Evolutionary conservation across 2,113 vertebrate genomes (phyloP).

Genomic region (Ploceus nigricollis): DNA sequence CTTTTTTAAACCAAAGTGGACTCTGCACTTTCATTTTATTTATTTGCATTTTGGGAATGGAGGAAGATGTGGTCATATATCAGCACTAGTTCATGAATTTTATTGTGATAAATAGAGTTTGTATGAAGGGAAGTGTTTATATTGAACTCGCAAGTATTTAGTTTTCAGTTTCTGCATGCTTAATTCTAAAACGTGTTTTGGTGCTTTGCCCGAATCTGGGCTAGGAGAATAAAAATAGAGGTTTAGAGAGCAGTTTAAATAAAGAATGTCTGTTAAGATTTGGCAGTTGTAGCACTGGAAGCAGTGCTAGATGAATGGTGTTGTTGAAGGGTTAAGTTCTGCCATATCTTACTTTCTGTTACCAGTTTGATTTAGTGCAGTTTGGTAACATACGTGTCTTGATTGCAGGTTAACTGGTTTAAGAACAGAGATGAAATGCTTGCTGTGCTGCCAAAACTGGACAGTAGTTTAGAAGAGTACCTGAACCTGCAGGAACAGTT

Average conservation of each 20-base stretch:
- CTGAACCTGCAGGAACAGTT: slow-evolving; percentile 88
- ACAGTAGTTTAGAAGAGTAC: slow-evolving; percentile 89
- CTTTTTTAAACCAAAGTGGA: not conserved
- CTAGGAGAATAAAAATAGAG: not conserved
- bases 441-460: slow-evolving; percentile 89
- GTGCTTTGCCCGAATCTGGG: not conserved
- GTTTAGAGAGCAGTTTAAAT: not conserved
- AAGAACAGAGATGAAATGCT: slow-evolving; percentile 98
- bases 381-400: not conserved
- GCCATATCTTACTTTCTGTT: not conserved
- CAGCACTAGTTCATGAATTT: not conserved
- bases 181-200: not conserved
- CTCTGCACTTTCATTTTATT: not conserved
- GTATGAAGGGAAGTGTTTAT: not conserved
- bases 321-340: not conserved
- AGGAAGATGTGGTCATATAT: not conserved
- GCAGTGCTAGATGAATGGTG: not conserved
- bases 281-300: not conserved
- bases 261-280: not conserved
- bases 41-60: not conserved
- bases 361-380: not conserved
- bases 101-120: not conserved
- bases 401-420: slow-evolving; percentile 94
- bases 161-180: not conserved
- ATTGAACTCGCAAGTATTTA: not conserved